Conservation (phyloP, 2,113 vertebrate species). For the Monopterus albus region DNA sequence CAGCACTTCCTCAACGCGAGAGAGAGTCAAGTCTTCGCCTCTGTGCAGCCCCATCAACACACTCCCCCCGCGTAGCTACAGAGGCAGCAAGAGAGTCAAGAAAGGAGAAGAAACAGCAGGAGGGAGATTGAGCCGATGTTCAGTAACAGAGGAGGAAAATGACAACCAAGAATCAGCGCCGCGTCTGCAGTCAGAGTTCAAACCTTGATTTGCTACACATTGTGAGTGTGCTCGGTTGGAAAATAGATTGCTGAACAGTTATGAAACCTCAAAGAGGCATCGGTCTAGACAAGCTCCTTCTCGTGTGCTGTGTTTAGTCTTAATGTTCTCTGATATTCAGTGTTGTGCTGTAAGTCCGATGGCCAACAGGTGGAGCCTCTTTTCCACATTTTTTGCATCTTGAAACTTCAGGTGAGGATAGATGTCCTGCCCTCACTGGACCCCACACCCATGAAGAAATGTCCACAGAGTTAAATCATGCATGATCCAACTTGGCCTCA, state of each 20-base stretch:
- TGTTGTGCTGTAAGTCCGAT: background rate
- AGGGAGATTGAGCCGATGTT: slow-evolving; percentile 23
- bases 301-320: slow-evolving; percentile 7
- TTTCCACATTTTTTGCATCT: background rate
- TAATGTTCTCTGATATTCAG: slow-evolving; percentile 11
- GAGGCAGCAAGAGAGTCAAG: background rate
- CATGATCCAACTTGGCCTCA: slow-evolving; percentile 12
- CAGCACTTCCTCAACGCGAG: slow-evolving; percentile 84
- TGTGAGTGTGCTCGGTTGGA: too few relatives aligned
- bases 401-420: background rate
- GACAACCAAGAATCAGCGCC: slow-evolving; percentile 5
- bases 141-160: slow-evolving; percentile 17
- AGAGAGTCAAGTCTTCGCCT: slow-evolving; percentile 81
- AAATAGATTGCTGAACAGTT: slow-evolving; percentile 27
- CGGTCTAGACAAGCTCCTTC: too few relatives aligned
- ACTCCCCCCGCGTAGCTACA: slow-evolving; percentile 86
- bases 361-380: slow-evolving; percentile 66
- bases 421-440: background rate
- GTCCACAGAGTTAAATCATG: background rate
- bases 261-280: too few relatives aligned
- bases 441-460: background rate
- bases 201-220: slow-evolving; percentile 5
- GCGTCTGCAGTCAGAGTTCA: slow-evolving; percentile 1
- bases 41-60: slow-evolving; percentile 85
- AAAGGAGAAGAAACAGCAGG: slow-evolving; percentile 24